Base-by-base conservation (phyloP, 1,140 invertebrate species). In the Antheraea pernyi region DNA sequence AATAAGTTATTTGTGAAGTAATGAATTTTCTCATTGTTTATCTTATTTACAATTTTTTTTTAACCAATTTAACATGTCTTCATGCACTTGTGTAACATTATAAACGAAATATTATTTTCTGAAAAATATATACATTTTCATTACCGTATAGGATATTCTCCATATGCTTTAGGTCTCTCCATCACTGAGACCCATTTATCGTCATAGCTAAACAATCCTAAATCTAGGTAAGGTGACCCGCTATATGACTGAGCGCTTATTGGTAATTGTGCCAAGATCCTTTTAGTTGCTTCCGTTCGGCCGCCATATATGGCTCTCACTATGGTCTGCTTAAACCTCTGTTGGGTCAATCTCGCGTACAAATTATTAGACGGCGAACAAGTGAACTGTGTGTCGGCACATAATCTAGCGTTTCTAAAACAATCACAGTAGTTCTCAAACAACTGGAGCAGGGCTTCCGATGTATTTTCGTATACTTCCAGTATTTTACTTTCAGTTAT, bases 121-220 rank as follows among this genome's bases (percentile, higher is more conserved):
- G n/a, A n/a, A n/a, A n/a, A n/a, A n/a, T n/a, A n/a, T n/a, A 30
- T 30, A 30, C 4, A 30, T 30, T 64, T 36, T 42, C 71, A 69
- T 79, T 93, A 98, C 96, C 97, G 95, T 71, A 99, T 98, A 3
- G 98, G 97, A 93, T 98, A 96, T 92, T 99, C 98, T 19, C 97
- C 97, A 89, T 97, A 98, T 60, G 96, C 95, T 93, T 99, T 99
- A 0, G 98, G 98, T 70, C 98, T 94, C 91, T 99, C 98, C 95
- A 99, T 96, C 61, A 97, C 96, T 1, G 98, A 99, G 0, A 99
- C 96, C 95, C 97, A 98, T 88, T 99, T 98, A 85, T 99, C 98
- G 86, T 99, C 98, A 86, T 99, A 99, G 83, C 96, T 98, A 86
- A 99, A 99, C 6, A 99, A 93, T 0, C 97, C 96, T 65, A 98